Percentiles rank a stretch among this genome's conserved stretches.
These are phyloP conservation scores for Sandelia bainsii DNA, from an alignment of 2,797 vertebrate species.

Conservation along the genomic window DNA sequence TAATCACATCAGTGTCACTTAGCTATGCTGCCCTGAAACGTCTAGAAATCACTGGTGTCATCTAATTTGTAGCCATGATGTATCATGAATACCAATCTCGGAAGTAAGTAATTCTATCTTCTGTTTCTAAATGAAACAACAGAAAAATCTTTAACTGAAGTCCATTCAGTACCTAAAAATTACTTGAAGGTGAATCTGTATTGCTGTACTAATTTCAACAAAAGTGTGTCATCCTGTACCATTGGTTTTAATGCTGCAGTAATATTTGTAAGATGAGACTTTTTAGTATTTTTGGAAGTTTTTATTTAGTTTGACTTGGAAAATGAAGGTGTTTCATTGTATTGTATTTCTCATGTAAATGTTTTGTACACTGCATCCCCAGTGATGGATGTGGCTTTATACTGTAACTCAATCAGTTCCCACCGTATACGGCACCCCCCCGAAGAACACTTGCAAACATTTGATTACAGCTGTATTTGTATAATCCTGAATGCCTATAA, in stretches of 20 bases:
- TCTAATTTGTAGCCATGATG: not conserved
- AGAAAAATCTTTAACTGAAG: not conserved
- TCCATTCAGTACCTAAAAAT: not conserved
- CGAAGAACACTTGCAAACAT: constrained; percentile 17
- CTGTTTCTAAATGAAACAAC: not conserved
- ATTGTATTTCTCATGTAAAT: constrained; percentile 38
- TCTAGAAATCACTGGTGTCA: not conserved
- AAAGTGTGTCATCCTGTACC: not conserved
- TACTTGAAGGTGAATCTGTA: not conserved
- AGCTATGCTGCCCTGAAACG: not conserved
- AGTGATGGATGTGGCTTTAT: constrained; percentile 37
- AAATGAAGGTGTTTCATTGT: constrained; percentile 30
- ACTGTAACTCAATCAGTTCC: constrained; percentile 45
- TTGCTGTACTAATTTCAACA: not conserved
- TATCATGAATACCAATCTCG: not conserved
- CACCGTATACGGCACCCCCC: not conserved
- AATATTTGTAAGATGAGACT: not conserved
- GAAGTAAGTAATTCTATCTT: not conserved
- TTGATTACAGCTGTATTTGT: constrained; percentile 23
- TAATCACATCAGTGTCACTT: not conserved
- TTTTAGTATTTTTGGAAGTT: not conserved
- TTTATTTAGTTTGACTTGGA: constrained; percentile 13
- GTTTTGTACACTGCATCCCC: constrained; percentile 8
- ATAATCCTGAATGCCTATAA: constrained; percentile 21
- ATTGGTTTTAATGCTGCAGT: not conserved